Conservation (phyloP, 2,113 vertebrate genomes). For the Irena cyanogastra region DNA sequence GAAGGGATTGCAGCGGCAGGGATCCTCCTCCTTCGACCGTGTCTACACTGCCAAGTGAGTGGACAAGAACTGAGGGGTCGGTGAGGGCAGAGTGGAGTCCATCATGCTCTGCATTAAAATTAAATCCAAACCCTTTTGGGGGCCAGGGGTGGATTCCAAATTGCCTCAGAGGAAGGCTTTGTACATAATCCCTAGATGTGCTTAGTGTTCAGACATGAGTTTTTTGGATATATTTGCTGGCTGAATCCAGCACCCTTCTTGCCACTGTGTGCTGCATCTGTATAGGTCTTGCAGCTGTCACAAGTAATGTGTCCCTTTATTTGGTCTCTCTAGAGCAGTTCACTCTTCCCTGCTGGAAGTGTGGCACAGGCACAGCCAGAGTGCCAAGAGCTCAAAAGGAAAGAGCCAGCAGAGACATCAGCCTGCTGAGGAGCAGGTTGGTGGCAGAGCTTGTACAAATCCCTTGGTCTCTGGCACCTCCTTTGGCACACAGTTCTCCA, state of each 20-base stretch:
- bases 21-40: conserved; percentile 76
- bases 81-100: not conserved
- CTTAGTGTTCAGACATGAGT: not conserved
- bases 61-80: not conserved
- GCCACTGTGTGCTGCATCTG: not conserved
- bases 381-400: not conserved
- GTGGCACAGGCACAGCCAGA: not conserved
- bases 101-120: not conserved
- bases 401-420: accelerated
- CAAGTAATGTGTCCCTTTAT: not conserved
- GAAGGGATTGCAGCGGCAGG: conserved; percentile 66
- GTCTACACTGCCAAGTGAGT: conserved; percentile 93
- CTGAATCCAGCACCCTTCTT: not conserved
- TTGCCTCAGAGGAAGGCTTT: not conserved
- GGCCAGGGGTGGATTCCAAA: not conserved
- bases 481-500: too few species aligned
- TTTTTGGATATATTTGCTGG: not conserved
- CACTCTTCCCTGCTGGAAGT: not conserved
- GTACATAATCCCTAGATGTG: not conserved
- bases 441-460: not conserved
- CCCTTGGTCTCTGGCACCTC: not conserved
- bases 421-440: not conserved
- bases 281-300: not conserved
- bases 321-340: not conserved
- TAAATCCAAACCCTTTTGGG: not conserved